These are phyloP conservation scores for Ctenochaetus hawaiiensis DNA, from an alignment of 2,797 vertebrate genomes.

Conservation along the genomic window DNA sequence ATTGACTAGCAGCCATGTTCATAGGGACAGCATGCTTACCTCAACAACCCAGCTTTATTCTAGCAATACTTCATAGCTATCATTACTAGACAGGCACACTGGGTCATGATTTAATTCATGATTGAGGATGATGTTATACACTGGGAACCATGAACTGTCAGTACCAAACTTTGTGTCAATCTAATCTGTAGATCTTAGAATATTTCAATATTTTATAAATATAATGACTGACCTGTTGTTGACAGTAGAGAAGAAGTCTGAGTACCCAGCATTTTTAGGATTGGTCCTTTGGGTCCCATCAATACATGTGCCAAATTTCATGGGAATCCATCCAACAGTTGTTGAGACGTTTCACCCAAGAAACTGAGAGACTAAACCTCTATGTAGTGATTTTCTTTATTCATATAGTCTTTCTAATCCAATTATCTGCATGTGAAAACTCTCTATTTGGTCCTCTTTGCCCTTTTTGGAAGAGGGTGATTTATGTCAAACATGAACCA, in stretches of 20 bases:
- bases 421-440: constrained; percentile 48
- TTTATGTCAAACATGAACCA: constrained; percentile 37
- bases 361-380: background rate
- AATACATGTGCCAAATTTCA: background rate
- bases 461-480: background rate
- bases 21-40: too few relatives aligned
- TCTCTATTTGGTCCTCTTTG: constrained; percentile 1
- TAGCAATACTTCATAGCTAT: too few relatives aligned
- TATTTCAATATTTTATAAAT: background rate
- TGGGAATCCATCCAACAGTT: background rate
- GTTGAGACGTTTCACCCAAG: background rate
- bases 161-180: background rate
- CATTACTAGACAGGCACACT: too few relatives aligned
- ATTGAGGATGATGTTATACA: too few relatives aligned
- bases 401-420: constrained; percentile 30
- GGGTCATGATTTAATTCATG: too few relatives aligned
- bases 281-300: background rate
- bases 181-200: background rate
- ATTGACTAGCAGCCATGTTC: too few relatives aligned
- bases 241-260: background rate
- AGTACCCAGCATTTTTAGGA: background rate
- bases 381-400: constrained; percentile 12
- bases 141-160: background rate
- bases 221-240: background rate
- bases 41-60: too few relatives aligned